These are phyloP conservation scores for Cotesia chilonis DNA, from an alignment of 1,140 invertebrate genomes.

Conservation along the genomic window DNA sequence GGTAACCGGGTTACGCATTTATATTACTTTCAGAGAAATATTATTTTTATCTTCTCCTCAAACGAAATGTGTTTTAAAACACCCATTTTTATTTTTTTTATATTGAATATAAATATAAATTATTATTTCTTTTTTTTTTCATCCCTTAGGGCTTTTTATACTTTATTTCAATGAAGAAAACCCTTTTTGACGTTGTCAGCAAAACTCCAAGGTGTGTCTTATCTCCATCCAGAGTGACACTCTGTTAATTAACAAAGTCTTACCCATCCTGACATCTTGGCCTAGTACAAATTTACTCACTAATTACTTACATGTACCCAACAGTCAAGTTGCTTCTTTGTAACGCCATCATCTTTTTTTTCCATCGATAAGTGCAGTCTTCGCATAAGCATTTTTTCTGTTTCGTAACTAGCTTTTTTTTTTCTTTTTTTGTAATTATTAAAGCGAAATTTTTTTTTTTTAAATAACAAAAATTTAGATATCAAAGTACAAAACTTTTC, in stretches of 20 bases:
- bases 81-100: background rate
- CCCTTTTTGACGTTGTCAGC: constrained; percentile 5
- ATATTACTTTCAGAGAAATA: constrained; percentile 7
- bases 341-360: background rate
- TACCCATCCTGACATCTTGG: background rate
- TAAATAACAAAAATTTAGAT: too few relatives aligned
- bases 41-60: background rate
- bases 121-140: background rate
- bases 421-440: too few relatives aligned
- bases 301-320: background rate
- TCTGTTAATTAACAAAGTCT: constrained; percentile 25
- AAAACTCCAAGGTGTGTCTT: constrained; percentile 25
- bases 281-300: constrained; percentile 12
- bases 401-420: too few relatives aligned
- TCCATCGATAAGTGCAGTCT: background rate
- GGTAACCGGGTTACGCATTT: constrained; percentile 2
- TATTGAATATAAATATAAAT: background rate
- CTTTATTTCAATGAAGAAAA: constrained; percentile 13
- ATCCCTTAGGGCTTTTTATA: background rate
- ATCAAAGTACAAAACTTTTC: too few relatives aligned
- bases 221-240: constrained; percentile 24
- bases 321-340: constrained; percentile 13
- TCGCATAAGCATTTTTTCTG: background rate
- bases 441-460: too few relatives aligned
- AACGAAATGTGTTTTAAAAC: background rate